Evolutionary conservation across 1,140 invertebrate genomes (phyloP).

Genomic region (Antheraea mylitta): DNA sequence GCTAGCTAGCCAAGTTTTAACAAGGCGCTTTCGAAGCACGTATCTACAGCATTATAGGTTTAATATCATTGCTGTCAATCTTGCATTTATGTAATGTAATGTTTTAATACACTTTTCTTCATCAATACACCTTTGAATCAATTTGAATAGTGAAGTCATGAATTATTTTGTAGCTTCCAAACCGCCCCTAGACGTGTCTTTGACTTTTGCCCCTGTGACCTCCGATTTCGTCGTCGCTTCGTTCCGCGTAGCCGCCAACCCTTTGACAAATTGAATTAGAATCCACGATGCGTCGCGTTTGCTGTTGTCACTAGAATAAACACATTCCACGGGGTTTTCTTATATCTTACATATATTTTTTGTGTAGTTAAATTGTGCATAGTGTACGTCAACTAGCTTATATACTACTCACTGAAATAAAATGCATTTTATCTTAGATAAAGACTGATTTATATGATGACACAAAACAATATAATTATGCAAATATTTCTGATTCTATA

Average conservation of each 20-base stretch:
- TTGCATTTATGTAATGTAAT: too few relatives aligned
- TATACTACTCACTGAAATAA: too few relatives aligned
- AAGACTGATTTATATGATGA: too few relatives aligned
- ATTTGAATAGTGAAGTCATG: conserved; percentile 36
- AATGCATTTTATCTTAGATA: too few relatives aligned
- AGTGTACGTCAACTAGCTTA: too few relatives aligned
- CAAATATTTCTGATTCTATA: too few relatives aligned
- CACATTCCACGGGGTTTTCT: neutral
- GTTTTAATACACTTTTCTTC: neutral
- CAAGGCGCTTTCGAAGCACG: too few relatives aligned
- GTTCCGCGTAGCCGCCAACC: conserved; percentile 68
- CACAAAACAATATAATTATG: too few relatives aligned
- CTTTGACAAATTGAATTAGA: conserved; percentile 71
- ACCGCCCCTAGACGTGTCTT: conserved; percentile 60
- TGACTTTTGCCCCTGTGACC: conserved; percentile 40
- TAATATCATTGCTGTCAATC: too few relatives aligned
- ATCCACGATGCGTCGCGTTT: conserved; percentile 35
- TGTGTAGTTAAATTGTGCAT: too few relatives aligned
- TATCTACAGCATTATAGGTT: too few relatives aligned
- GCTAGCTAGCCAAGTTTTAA: too few relatives aligned
- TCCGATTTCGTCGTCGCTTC: conserved; percentile 35
- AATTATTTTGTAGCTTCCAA: conserved; percentile 39
- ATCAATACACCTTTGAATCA: neutral
- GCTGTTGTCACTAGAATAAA: conserved; percentile 24
- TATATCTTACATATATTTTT: neutral